These are phyloP conservation scores for Helostoma temminkii DNA, from an alignment of 2,797 vertebrate species.

Conservation along the genomic window DNA sequence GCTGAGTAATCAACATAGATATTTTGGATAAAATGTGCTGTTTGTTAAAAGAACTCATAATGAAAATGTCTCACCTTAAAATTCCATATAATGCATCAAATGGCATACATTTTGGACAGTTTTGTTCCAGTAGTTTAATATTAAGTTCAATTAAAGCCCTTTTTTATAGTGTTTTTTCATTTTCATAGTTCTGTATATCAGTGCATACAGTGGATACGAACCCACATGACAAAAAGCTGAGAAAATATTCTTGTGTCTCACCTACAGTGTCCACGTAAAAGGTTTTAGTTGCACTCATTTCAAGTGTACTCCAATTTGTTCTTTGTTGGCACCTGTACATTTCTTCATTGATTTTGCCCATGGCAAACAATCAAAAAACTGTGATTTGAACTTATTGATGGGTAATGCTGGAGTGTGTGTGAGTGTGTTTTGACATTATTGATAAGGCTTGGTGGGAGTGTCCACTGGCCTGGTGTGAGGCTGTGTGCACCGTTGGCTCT, in stretches of 20 bases:
- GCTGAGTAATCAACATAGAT: constrained; percentile 25
- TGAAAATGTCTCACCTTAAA: not conserved
- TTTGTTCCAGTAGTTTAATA: not conserved
- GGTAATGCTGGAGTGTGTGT: constrained; percentile 34
- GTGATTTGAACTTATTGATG: constrained; percentile 58
- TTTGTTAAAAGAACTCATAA: constrained; percentile 28
- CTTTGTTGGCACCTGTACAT: not conserved
- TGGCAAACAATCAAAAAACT: constrained; percentile 16
- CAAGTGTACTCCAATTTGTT: constrained; percentile 13
- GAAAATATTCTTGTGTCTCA: constrained; percentile 13
- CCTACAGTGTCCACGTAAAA: not conserved
- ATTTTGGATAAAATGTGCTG: not conserved
- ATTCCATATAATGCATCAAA: not conserved
- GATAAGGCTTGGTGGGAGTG: constrained; percentile 67
- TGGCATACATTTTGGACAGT: not conserved
- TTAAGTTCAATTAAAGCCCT: not conserved
- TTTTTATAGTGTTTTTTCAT: constrained; percentile 3
- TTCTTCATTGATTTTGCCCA: constrained; percentile 25
- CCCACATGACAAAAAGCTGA: not conserved
- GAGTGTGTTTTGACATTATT: constrained; percentile 65
- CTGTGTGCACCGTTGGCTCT: constrained; percentile 62
- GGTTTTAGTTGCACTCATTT: constrained; percentile 16
- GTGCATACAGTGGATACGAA: not conserved
- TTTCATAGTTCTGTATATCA: not conserved
- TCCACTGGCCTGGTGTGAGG: constrained; percentile 60